Conservation (phyloP, 2,113 vertebrate genomes). For the Xenopus borealis region DNA sequence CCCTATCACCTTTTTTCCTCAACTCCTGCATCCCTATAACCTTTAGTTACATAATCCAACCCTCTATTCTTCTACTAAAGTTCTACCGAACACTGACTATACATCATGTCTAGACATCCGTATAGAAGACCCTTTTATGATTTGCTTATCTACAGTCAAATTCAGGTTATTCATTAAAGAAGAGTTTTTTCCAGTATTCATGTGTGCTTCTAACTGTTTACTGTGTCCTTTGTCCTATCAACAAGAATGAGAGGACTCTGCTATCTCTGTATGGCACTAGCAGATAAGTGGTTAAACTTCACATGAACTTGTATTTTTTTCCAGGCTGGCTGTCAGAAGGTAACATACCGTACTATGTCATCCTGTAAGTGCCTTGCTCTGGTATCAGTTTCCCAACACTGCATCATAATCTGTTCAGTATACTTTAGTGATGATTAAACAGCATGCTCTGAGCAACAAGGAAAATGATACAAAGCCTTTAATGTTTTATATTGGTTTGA, state of each 20-base stretch:
- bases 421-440: constrained; percentile 56
- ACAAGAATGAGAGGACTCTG: neutral
- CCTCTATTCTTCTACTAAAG: no score
- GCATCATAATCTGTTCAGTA: constrained; percentile 40
- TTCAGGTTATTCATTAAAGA: no score
- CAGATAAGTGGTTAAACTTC: constrained; percentile 32
- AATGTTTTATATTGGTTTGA: constrained; percentile 50
- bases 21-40: no score
- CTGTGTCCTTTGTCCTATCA: neutral
- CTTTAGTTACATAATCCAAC: no score
- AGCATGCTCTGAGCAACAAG: constrained; percentile 45
- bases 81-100: no score
- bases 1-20: no score
- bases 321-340: constrained; percentile 40
- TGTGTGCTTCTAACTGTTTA: no score
- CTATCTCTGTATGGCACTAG: neutral
- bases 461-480: constrained; percentile 49
- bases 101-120: no score
- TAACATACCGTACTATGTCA: constrained; percentile 23
- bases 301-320: constrained; percentile 37
- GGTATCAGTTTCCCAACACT: constrained; percentile 48
- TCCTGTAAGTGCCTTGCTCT: constrained; percentile 51
- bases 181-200: no score
- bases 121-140: no score
- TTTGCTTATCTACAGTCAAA: no score